phyloP scores from a whole-genome alignment of 2,113 vertebrate genomes.

The Tiliqua scincoides region DNA sequence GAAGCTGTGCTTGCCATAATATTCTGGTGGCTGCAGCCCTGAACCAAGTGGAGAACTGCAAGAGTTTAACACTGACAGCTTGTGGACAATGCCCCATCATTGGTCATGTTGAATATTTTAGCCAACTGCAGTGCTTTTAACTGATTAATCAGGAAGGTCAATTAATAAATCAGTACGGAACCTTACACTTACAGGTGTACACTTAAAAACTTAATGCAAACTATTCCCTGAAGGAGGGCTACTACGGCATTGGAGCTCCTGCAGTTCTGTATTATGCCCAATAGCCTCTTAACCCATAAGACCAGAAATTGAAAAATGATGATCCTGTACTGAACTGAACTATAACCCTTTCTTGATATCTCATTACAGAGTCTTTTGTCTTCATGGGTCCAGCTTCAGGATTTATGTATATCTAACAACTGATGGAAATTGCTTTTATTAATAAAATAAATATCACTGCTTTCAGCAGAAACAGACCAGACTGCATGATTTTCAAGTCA shows the following conservation, averaged over 20 bases:
- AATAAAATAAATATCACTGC: background rate
- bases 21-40: too few relatives aligned
- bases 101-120: background rate
- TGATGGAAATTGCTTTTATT: background rate
- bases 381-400: background rate
- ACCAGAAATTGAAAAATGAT: too few relatives aligned
- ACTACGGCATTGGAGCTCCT: background rate
- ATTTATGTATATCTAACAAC: background rate
- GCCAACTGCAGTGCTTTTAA: background rate
- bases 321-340: background rate
- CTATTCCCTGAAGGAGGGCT: too few relatives aligned
- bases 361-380: background rate
- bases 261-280: too few relatives aligned
- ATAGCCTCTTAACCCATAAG: too few relatives aligned
- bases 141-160: background rate
- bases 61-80: too few relatives aligned
- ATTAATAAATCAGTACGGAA: too few relatives aligned
- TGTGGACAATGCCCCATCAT: background rate
- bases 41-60: too few relatives aligned
- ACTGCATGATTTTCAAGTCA: constrained; percentile 4
- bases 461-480: background rate
- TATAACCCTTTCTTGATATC: background rate
- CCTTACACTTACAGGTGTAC: background rate
- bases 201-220: background rate
- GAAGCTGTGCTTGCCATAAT: too few relatives aligned